Base-by-base conservation (phyloP, 2,888 invertebrate species). In the Agrotis ipsilon region DNA sequence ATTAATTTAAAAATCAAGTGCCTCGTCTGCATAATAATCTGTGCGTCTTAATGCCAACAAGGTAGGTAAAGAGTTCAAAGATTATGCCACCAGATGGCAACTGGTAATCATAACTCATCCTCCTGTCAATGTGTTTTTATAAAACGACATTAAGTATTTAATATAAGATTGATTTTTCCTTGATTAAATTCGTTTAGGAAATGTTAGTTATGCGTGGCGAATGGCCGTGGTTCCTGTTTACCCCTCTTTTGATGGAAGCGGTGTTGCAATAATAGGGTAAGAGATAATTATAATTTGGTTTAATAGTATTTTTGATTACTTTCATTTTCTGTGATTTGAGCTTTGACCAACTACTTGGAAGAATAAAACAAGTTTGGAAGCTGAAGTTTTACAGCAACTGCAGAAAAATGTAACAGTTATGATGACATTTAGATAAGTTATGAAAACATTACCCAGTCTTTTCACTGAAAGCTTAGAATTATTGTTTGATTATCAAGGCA, bases 181-280 rank as follows among this genome's bases (percentile, higher is more conserved):
- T 72, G 54, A 81, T 67, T 75, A 63, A 66, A 81, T 72, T 70
- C 18, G 62, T 72, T 79, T 65, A 60, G 48, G 68, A 72, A 66
- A 80, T 70, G 54, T 69, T 66, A 68, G 52, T 45, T 64, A 67
- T 57, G 59, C 55, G 68, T 72, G 65, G 66, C 65, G 48, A 65
- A 82, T 79, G 48, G 18, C 49, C 39, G 19, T 78, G 51, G 46
- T 68, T 73, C 52, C 73, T 67, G 48, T 65, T 48, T 24, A 68
- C 52, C 58, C 64, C 59, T 74, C 39, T 67, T n/a, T 60, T 57
- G 9, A 39, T 69, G 16, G 19, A 60, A 58, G 21, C 14, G 45
- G 5, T 39, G 46, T n/a, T 11, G 48, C 1, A 49, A 61, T 69
- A 14, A 16, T 77, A 18, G 45, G 32, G 16, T 21, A 5, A 16